Evolutionary conservation across 2,797 vertebrate species (phyloP), one percentile per base, ranked within the genome.

Genomic region (Peromyscus attwateri): DNA sequence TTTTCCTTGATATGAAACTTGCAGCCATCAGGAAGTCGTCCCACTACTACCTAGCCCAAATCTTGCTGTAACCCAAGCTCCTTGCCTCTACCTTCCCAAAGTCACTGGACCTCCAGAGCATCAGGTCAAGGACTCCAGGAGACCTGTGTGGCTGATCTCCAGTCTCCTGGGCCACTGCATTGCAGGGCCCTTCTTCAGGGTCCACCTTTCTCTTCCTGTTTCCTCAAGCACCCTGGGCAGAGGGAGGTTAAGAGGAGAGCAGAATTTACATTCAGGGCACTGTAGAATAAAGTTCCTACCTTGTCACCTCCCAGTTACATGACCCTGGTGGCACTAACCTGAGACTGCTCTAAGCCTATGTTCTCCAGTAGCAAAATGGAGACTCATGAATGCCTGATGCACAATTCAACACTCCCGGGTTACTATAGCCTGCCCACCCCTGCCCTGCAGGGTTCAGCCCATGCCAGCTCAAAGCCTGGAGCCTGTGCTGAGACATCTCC

Each of bases 21-120:
- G 29, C 68, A 85, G 82, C n/a, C 37, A 29, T 77, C 81, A 82
- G 62, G 88, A 92, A 75, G n/a, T 3, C 55, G 19, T 27, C 79
- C 89, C 70, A 43, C 34, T 81, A 27, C 55, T 71, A 93, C 82
- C 95, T 91, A 95, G 91, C 91, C 95, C 89, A 87, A 80, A 92
- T 95, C 95, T 64, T 80, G 83, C 70, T 83, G 92, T 92, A 95
- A 80, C 43, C 66, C 46, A 81, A 95, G 91, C 79, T 89, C 90
- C 85, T 88, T 0, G 7, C 31, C 19, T 70, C 71, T 70, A 66
- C 92, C 71, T 92, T 60, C 76, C 66, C 76, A 37, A 66, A 90
- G 31, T 34, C 46, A 43, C 89, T 27, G 17, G 31, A 64, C 55
- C 62, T 84, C 62, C n/a, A 40, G 49, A 77, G 27, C 23, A 70